Conservation (phyloP, 2,113 vertebrate genomes). For the Aviceda subcristata region DNA sequence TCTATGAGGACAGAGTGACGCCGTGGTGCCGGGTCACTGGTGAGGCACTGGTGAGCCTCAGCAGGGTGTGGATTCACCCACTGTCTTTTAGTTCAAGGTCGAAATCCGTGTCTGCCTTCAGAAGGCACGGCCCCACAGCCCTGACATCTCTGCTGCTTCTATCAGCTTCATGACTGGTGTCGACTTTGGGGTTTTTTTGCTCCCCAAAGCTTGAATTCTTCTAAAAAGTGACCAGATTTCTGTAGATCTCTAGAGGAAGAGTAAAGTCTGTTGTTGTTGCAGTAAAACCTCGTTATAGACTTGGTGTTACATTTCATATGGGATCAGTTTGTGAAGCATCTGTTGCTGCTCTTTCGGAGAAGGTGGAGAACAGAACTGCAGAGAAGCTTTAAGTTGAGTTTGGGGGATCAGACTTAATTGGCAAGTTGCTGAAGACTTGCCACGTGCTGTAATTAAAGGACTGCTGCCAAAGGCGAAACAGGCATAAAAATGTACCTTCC, state of each 20-base stretch:
- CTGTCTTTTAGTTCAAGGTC: not conserved
- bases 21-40: rapidly evolving
- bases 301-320: not conserved
- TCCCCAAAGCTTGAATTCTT: not conserved
- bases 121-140: not conserved
- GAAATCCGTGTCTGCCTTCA: rapidly evolving
- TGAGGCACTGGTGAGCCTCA: not conserved
- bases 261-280: slow-evolving; percentile 2
- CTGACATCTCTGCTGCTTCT: not conserved
- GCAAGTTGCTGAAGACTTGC: not conserved
- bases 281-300: not conserved
- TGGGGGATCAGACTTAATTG: not conserved
- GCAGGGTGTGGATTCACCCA: not conserved
- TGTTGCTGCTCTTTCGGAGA: not conserved
- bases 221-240: not conserved
- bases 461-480: not conserved
- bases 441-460: not conserved
- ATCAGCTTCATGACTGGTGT: not conserved
- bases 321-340: not conserved
- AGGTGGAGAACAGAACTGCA: not conserved
- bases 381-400: not conserved
- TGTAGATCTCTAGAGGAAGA: not conserved
- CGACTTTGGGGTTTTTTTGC: not conserved
- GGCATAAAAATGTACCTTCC: not conserved
- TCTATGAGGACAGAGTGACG: not conserved